Base-by-base conservation (phyloP, 2,113 vertebrate species). In the Macrotis lagotis region DNA sequence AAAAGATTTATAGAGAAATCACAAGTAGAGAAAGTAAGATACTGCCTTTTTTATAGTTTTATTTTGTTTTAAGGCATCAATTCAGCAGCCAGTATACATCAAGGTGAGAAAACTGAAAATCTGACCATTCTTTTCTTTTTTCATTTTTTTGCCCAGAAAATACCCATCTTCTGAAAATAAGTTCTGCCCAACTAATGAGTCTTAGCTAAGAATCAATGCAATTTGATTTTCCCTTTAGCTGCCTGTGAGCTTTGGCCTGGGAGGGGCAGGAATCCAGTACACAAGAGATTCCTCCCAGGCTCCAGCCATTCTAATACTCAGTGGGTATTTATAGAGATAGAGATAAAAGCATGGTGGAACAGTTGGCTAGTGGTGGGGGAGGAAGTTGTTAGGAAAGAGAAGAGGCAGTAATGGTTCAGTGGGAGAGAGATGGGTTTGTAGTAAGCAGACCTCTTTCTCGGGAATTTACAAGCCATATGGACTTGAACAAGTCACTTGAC, bases 151-250 rank as follows among this genome's bases (percentile, higher is more conserved):
- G 74, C 51, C 74, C 28, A 94, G 91, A 95, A 94, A 92, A 92
- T 92, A 92, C 25, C 55, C 59, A 92, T 66, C 16, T 94, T 95
- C 94, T 89, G 90, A 91, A 95, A 93, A 94, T 50, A 91, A 94
- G 74, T 93, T 53, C 22, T 92, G 48, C 50, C 92, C 37, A 12
- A 92, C 3, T 92, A 91, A 83, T 89, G 51, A 48, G 55, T 91
- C 74, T 94, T 95, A 51, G 89, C n/a, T 51, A 83, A 74, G 92
- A 93, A 90, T 96, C 8, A 6, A 94, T 50, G 19, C 88, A 90
- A 90, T 88, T 89, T 0, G 1, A 25, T 91, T 92, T 91, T 94
- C 16, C 88, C 90, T 91, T 93, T 88, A 91, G 49, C 66, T 47
- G 12, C 8, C 53, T n/a, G 16, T 91, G 92, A 91, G 49, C 25